A percentile compares a stretch with the other conserved stretches of the same genome.
phyloP scores from a whole-genome alignment of 2,888 invertebrate genomes.

The Cataglyphis cursor region DNA sequence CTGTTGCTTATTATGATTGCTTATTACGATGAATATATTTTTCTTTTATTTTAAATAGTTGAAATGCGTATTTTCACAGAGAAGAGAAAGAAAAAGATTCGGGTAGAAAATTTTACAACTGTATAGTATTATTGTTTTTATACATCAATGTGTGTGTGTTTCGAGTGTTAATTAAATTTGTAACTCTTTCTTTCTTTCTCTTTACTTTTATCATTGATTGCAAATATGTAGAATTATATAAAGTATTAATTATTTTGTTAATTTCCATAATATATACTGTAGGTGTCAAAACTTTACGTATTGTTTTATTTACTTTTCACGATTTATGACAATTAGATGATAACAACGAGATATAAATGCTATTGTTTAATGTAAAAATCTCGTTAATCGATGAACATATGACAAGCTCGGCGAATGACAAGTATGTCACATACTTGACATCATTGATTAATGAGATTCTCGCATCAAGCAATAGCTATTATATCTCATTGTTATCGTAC shows the following conservation, averaged over 20 bases:
- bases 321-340: constrained; percentile 31
- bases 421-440: background rate
- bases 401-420: background rate
- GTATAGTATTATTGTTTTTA: background rate
- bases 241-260: background rate
- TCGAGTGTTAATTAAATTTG: background rate
- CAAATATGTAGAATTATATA: background rate
- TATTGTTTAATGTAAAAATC: constrained; percentile 24
- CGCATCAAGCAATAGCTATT: background rate
- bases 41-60: background rate
- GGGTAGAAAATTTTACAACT: background rate
- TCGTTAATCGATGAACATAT: constrained; percentile 22
- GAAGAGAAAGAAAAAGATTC: background rate
- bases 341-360: background rate
- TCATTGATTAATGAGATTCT: constrained; percentile 6
- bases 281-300: background rate
- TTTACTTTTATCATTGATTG: background rate
- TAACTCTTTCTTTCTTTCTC: background rate
- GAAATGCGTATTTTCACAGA: background rate
- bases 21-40: background rate
- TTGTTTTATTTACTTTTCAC: constrained; percentile 10
- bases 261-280: background rate
- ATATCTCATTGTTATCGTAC: background rate
- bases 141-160: background rate
- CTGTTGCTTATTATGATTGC: background rate